Conservation (phyloP, 2,797 vertebrate species). For the Dendrocincla tyrannina region DNA sequence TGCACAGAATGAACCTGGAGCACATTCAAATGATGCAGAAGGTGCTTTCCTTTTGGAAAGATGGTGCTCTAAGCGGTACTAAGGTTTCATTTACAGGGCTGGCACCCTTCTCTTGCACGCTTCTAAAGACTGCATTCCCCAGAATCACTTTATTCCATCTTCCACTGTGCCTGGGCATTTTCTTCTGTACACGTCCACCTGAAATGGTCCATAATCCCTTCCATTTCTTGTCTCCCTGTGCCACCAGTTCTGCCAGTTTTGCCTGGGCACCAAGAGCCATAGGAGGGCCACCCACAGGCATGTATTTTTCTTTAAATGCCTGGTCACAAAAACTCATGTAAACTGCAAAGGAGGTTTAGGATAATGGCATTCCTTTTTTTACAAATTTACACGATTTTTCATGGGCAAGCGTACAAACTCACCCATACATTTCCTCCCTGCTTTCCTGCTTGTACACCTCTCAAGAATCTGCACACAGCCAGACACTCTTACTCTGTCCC, state of each 20-base stretch:
- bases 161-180: background rate
- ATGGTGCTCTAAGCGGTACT: background rate
- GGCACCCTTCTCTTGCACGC: background rate
- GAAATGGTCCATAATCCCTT: background rate
- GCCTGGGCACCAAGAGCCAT: background rate
- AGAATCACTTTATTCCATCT: background rate
- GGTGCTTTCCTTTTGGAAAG: constrained; percentile 14
- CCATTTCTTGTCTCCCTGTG: background rate
- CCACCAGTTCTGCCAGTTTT: background rate
- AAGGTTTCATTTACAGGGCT: background rate
- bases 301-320: background rate
- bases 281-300: background rate
- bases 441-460: background rate
- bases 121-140: background rate
- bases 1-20: background rate
- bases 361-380: background rate
- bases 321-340: background rate
- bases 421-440: background rate
- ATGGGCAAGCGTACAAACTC: background rate
- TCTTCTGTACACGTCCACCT: background rate
- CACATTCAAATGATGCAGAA: background rate
- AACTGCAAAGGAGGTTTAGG: background rate
- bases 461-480: background rate
- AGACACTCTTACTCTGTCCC: background rate
- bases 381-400: background rate